Base-by-base conservation (phyloP, 2,888 invertebrate species). In the Leptinotarsa peninsularis region DNA sequence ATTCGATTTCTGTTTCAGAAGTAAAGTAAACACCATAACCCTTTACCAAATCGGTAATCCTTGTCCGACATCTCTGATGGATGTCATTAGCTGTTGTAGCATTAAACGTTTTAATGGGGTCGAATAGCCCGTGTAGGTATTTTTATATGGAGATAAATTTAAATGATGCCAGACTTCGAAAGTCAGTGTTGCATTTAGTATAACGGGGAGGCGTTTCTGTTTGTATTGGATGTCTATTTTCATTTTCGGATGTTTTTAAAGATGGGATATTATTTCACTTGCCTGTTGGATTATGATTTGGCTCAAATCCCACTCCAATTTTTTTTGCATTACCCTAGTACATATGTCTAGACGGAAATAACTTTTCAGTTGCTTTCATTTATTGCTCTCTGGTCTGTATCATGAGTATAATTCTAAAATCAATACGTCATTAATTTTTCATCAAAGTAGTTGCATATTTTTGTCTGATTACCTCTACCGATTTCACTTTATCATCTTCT, bases 121-220 rank as follows among this genome's bases (percentile, higher is more conserved):
- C 33, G 75, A 71, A 77, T 67, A 67, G 71, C 73, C 73, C 71
- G 73, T 73, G 71, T 63, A 75, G 68, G 75, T 77, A 75, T 75
- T 74, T 74, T 76, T 66, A 71, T 76, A 71, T 73, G 77, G 77
- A 70, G 69, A 77, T 77, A 73, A 77, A 77, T 77, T 71, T 52
- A 66, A 75, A 76, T 76, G 76, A 66, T 67, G 58, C 66, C 69
- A 72, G 72, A 72, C 60, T 66, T 56, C 52, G 67, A 72, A 69
- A 71, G 56, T 72, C 52, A 72, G 71, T 72, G 70, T 23, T 50
- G 58, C 63, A 70, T 70, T 70, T 56, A 49, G 60, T 21, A 49
- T 67, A n/a, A 14, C 66, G 56, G 71, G 56, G 54, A 66, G 63
- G 63, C 43, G 43, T 63, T 63, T 63, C 13, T 43, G 17, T 63